phyloP scores from a whole-genome alignment of 2,888 invertebrate genomes.

The Druceiella hillmani region DNA sequence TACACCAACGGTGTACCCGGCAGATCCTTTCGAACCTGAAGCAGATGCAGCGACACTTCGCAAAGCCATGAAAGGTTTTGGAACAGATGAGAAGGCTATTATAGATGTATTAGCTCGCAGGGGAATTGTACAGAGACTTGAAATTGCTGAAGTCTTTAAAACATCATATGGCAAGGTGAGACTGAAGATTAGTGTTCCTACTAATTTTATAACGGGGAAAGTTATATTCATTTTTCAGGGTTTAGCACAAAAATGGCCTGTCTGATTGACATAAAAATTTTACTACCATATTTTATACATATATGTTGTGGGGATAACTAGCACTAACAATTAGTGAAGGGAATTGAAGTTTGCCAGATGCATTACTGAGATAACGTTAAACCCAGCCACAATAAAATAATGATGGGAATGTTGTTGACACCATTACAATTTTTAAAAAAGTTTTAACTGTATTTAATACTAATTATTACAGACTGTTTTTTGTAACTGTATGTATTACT shows the following conservation, averaged over 20 bases:
- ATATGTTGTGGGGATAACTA: too few relatives aligned
- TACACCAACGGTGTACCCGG: conserved; percentile 83
- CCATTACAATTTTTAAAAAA: too few relatives aligned
- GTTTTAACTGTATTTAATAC: too few relatives aligned
- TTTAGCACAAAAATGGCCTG: not conserved
- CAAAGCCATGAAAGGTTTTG: conserved; percentile 91
- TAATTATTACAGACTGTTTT: too few relatives aligned
- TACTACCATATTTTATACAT: too few relatives aligned
- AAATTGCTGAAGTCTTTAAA: conserved; percentile 88
- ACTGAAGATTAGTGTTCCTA: not conserved
- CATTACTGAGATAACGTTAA: too few relatives aligned
- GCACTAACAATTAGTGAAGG: too few relatives aligned
- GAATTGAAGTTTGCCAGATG: too few relatives aligned
- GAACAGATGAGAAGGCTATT: conserved; percentile 88
- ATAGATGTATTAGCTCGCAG: conserved; percentile 85
- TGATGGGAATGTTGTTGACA: too few relatives aligned
- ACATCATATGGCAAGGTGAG: conserved; percentile 84
- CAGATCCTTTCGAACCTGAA: conserved; percentile 79
- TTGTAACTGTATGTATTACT: too few relatives aligned
- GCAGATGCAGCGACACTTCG: conserved; percentile 79
- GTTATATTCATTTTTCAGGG: not conserved
- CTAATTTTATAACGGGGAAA: not conserved
- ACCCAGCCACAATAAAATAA: too few relatives aligned
- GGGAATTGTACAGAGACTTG: conserved; percentile 84
- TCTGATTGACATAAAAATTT: too few relatives aligned